A percentile compares a stretch with the other conserved stretches of the same genome.
Evolutionary conservation across 2,113 vertebrate genomes (phyloP).

Genomic region (Oryzias melastigma): DNA sequence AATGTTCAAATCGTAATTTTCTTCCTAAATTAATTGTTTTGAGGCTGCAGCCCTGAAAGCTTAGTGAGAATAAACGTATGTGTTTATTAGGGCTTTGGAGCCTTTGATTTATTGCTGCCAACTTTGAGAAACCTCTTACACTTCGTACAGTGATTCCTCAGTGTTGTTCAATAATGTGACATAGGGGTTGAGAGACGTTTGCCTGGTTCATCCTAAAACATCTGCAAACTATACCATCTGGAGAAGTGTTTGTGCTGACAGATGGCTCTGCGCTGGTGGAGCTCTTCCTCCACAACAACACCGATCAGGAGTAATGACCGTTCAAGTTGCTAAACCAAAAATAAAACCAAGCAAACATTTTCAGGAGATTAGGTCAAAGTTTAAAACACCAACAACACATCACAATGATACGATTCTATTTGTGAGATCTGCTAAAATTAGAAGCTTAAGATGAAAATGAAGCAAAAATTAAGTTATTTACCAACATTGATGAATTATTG

Average conservation of each 20-base stretch:
- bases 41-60: too few relatives aligned
- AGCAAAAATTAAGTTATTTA: too few relatives aligned
- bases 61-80: not conserved
- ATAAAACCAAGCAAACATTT: not conserved
- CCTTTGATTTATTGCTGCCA: not conserved
- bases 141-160: constrained; percentile 1
- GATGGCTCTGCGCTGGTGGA: constrained; percentile 30
- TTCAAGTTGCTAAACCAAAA: constrained; percentile 10
- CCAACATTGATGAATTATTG: too few relatives aligned
- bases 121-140: constrained; percentile 4
- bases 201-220: constrained; percentile 67
- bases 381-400: not conserved
- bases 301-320: constrained; percentile 8
- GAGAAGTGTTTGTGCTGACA: constrained; percentile 49
- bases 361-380: not conserved
- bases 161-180: not conserved
- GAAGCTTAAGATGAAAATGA: too few relatives aligned
- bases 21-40: too few relatives aligned
- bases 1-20: too few relatives aligned
- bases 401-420: not conserved
- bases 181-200: constrained; percentile 3
- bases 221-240: constrained; percentile 52
- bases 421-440: too few relatives aligned
- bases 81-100: not conserved
- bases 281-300: too few relatives aligned